A percentile compares a stretch with the other conserved stretches of the same genome.
Evolutionary conservation across 1,140 invertebrate genomes (phyloP).

Genomic region (Helicoverpa zea): DNA sequence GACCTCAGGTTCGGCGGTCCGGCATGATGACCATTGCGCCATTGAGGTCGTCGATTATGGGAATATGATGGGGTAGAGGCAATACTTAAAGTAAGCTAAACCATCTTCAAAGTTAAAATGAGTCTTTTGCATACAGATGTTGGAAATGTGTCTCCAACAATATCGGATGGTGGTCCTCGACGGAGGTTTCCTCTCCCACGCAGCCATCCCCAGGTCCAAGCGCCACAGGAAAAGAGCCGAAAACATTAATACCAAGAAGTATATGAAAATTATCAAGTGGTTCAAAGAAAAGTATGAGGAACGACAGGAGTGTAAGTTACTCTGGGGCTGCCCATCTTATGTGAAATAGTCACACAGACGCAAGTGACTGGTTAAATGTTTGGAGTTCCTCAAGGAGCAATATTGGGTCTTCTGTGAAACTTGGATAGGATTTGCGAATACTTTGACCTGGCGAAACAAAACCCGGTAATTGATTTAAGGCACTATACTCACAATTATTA

Average conservation of each 20-base stretch:
- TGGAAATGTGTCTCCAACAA: constrained; percentile 92
- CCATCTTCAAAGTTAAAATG: background rate
- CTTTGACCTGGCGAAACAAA: no score
- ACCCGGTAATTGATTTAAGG: no score
- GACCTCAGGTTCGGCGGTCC: no score
- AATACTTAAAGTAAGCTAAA: no score
- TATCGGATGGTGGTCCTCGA: constrained; percentile 93
- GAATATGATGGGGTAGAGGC: no score
- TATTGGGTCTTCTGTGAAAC: background rate
- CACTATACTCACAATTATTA: no score
- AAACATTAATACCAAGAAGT: constrained; percentile 88
- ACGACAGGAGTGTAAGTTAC: constrained; percentile 87
- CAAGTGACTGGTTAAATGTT: background rate
- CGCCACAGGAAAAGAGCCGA: constrained; percentile 86
- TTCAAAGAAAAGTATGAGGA: constrained; percentile 87
- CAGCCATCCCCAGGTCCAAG: constrained; percentile 86
- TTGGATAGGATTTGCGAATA: background rate
- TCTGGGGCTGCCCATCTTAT: constrained; percentile 68
- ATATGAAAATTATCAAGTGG: constrained; percentile 88
- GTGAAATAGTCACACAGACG: background rate
- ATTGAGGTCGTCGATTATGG: no score
- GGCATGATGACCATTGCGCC: no score
- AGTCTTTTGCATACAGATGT: constrained; percentile 88
- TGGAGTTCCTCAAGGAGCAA: constrained; percentile 1
- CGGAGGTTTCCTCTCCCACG: constrained; percentile 93